Conservation (phyloP, 2,888 invertebrate genomes). For the Eupelmus urozonus region DNA sequence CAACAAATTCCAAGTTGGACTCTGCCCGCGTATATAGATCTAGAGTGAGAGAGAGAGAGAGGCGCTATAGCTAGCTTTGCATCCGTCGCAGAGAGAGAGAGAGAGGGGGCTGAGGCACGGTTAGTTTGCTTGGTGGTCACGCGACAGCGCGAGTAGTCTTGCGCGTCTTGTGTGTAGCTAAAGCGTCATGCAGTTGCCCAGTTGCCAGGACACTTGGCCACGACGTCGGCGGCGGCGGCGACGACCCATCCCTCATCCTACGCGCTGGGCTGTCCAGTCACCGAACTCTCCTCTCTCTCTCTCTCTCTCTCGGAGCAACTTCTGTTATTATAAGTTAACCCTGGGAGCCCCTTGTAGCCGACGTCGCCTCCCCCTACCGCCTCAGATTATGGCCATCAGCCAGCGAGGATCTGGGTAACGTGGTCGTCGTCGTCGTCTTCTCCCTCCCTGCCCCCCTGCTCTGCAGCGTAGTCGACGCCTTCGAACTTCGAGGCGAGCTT, state of each 20-base stretch:
- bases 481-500: constrained; percentile 69
- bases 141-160: constrained; percentile 66
- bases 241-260: constrained; percentile 76
- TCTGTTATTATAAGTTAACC: constrained; percentile 78
- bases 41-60: not conserved
- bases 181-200: constrained; percentile 68
- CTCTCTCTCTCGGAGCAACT: constrained; percentile 69
- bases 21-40: constrained; percentile 20
- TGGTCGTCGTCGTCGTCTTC: constrained; percentile 59
- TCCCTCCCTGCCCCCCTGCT: constrained; percentile 45
- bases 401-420: constrained; percentile 73
- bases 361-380: constrained; percentile 59
- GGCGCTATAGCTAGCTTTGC: too few species aligned
- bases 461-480: constrained; percentile 51
- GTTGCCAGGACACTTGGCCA: constrained; percentile 76
- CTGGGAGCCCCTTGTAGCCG: constrained; percentile 65
- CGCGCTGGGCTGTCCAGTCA: constrained; percentile 72
- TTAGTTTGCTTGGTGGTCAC: constrained; percentile 68
- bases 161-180: constrained; percentile 70
- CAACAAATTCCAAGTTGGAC: constrained; percentile 59
- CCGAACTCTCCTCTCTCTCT: constrained; percentile 67
- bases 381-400: constrained; percentile 76
- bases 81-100: constrained; percentile 41
- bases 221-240: constrained; percentile 63
- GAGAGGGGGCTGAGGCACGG: constrained; percentile 43